A percentile compares a stretch with the other conserved stretches of the same genome.
Conservation (phyloP, 2,113 vertebrate genomes). For the Ondatra zibethicus region DNA sequence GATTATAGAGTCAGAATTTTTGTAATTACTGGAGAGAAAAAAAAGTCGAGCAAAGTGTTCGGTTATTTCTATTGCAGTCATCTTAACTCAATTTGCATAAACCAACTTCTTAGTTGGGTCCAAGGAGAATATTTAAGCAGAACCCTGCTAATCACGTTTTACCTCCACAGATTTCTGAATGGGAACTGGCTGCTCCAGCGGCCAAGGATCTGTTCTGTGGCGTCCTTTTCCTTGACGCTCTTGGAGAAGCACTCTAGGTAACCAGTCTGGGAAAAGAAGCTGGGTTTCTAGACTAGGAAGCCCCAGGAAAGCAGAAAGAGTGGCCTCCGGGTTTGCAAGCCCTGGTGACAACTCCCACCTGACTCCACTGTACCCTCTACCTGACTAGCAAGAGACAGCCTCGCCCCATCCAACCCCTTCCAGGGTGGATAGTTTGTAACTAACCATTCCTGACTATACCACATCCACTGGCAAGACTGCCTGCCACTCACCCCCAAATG, state of each 20-base stretch:
- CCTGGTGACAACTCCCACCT: background rate
- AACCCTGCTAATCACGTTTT: background rate
- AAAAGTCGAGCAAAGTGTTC: background rate
- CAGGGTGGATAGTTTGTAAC: background rate
- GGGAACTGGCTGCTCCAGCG: background rate
- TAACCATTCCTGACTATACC: background rate
- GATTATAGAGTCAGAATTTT: background rate
- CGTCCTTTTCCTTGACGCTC: background rate
- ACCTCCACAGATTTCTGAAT: background rate
- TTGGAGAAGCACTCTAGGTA: constrained; percentile 2
- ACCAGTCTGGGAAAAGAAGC: background rate
- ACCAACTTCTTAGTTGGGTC: background rate
- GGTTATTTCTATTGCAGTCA: background rate
- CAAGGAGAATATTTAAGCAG: background rate
- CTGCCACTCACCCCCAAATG: background rate
- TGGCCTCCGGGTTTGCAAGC: background rate
- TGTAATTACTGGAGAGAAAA: background rate
- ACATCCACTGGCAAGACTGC: background rate
- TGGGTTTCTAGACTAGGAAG: background rate
- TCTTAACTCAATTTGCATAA: constrained; percentile 12
- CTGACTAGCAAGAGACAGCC: background rate
- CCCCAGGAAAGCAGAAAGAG: background rate
- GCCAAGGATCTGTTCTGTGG: background rate
- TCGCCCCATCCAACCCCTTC: background rate
- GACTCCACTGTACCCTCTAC: background rate